phyloP scores from a whole-genome alignment of 2,888 invertebrate genomes.

The Sinotaia quadrata region DNA sequence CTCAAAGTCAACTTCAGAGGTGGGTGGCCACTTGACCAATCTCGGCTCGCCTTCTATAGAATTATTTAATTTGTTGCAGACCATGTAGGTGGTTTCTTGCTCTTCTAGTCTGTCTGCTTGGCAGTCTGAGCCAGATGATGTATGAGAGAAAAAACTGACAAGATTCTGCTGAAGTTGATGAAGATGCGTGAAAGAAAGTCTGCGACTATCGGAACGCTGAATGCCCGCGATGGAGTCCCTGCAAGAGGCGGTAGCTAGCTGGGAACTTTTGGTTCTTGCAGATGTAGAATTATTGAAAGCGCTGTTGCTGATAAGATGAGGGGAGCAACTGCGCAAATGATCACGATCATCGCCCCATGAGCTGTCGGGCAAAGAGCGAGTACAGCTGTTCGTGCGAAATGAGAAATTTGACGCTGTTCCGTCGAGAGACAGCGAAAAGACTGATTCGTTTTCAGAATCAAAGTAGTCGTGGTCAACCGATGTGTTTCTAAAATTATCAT shows the following conservation, averaged over 20 bases:
- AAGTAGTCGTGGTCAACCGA: not conserved
- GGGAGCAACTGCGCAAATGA: not conserved
- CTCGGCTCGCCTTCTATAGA: not conserved
- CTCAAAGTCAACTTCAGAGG: not conserved
- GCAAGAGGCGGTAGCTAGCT: too few relatives aligned
- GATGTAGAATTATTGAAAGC: not conserved
- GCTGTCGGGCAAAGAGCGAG: not conserved
- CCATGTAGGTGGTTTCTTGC: slow-evolving; percentile 23
- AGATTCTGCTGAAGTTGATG: slow-evolving; percentile 19
- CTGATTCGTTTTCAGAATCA: not conserved
- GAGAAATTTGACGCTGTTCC: not conserved
- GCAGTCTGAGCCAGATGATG: not conserved
- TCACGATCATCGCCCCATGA: not conserved
- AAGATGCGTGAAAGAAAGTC: slow-evolving; percentile 21
- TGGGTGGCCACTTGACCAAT: slow-evolving; percentile 21
- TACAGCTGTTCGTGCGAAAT: not conserved
- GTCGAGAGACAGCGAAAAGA: not conserved
- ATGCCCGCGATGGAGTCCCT: too few relatives aligned
- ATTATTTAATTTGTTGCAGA: slow-evolving; percentile 10
- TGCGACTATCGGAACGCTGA: too few relatives aligned
- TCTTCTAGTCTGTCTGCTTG: not conserved
- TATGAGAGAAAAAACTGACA: slow-evolving; percentile 4
- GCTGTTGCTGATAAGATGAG: not conserved
- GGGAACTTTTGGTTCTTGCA: not conserved
- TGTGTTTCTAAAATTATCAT: not conserved